Base-by-base conservation (phyloP, 1,140 invertebrate genomes). In the Stegodyphus dumicola region DNA sequence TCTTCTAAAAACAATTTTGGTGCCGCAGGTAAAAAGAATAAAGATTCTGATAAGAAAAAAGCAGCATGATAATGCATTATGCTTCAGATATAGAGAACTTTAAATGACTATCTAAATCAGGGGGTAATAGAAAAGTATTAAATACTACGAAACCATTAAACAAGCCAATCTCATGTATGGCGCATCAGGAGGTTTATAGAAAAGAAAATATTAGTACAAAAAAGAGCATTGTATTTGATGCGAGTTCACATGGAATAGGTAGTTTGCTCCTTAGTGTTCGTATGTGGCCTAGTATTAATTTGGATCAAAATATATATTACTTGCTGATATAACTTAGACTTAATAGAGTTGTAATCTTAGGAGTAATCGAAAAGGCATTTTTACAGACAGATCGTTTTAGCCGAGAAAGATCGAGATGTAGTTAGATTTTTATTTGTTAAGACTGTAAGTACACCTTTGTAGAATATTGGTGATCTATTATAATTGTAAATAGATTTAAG, bases 351-450 rank as follows among this genome's bases (percentile, higher is more conserved):
- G 87, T 52, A 5, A n/a, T 85, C 0, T 18, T 77, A 5, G n/a
- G 77, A 67, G 87, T 87, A 49, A 85, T 85, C 10, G 73, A 88
- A 66, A 87, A 87, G 33, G 75, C 86, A 18, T 88, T 87, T 77
- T 53, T 87, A 17, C 79, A 86, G 18, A 17, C 79, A 86, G 18
- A 17, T 87, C 1, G 17, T 10, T 2, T 52, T 87, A 7, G 52
- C 73, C 6, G 74, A 77, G 17, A 73, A 73, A 48, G 85, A 87
- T 33, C 3, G n/a, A 54, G 54, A 81, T 81, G 67, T 69, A n/a
- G 67, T 81, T 0, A 52, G 66, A 11, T 67, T 79, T 33, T 15
- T 79, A 13, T 79, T 13, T 7, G 56, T 49, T 54, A 53, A 70
- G 7, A 11, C 52, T 52, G 66, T 15, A 18, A 11, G 3, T 48